phyloP scores from a whole-genome alignment of 2,113 vertebrate species.

The Tringa solitaria region DNA sequence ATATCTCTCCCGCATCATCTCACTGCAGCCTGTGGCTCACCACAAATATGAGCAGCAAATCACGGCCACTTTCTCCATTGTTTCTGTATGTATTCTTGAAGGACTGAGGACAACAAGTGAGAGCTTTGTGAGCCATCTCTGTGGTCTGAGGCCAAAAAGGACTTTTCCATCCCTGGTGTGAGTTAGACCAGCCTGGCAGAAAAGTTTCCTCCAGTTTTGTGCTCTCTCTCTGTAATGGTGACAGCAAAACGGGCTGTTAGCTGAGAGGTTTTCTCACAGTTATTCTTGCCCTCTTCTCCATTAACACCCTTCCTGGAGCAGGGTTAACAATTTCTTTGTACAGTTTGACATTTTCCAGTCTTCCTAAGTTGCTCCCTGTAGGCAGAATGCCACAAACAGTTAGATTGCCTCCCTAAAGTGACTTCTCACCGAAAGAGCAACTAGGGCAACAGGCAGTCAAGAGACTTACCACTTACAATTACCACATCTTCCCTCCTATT shows the following conservation, averaged over 20 bases:
- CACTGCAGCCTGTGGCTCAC: background rate
- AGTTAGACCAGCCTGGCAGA: background rate
- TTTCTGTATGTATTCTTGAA: fast-evolving
- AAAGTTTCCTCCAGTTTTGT: background rate
- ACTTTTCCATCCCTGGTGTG: background rate
- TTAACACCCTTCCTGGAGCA: background rate
- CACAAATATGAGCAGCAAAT: background rate
- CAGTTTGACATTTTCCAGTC: background rate
- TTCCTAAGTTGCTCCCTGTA: background rate
- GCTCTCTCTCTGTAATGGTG: background rate
- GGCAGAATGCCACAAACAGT: background rate
- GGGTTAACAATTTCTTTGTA: background rate
- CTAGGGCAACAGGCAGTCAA: background rate
- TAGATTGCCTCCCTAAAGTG: background rate
- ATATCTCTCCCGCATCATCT: background rate
- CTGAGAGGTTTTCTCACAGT: background rate
- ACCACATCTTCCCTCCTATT: background rate
- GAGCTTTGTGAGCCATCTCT: background rate
- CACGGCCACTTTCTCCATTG: background rate
- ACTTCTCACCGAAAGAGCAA: background rate
- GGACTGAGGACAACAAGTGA: background rate
- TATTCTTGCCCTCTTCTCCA: background rate
- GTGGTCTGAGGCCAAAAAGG: background rate
- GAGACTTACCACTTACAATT: background rate
- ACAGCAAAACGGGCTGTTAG: background rate